A percentile compares a stretch with the other conserved stretches of the same genome.
Evolutionary conservation across 1,140 invertebrate species (phyloP).

Genomic region (Bombyx mori): ASM3026992v2 NC_085128.1:10027501-10028000

Average conservation of each 20-base stretch:
- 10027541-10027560: slow-evolving; percentile 37
- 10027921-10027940: too few relatives aligned
- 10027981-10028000: too few relatives aligned
- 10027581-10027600: slow-evolving; percentile 72
- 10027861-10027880: not conserved
- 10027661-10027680: slow-evolving; percentile 31
- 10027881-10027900: too few relatives aligned
- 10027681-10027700: slow-evolving; percentile 31
- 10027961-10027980: too few relatives aligned
- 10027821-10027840: slow-evolving; percentile 99
- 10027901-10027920: too few relatives aligned
- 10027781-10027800: slow-evolving; percentile 84
- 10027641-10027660: not conserved
- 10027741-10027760: slow-evolving; percentile 79
- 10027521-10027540: slow-evolving; percentile 24
- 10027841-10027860: not conserved
- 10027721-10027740: slow-evolving; percentile 55
- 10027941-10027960: too few relatives aligned
- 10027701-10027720: slow-evolving; percentile 33
- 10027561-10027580: slow-evolving; percentile 78
- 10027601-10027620: slow-evolving; percentile 20
- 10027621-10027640: not conserved
- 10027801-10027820: slow-evolving; percentile 92
- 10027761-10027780: slow-evolving; percentile 91
- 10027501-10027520: slow-evolving; percentile 30